Percentiles rank a stretch among this genome's conserved stretches.
phyloP scores from a whole-genome alignment of 2,113 vertebrate species.

The Silurus asotus region DNA sequence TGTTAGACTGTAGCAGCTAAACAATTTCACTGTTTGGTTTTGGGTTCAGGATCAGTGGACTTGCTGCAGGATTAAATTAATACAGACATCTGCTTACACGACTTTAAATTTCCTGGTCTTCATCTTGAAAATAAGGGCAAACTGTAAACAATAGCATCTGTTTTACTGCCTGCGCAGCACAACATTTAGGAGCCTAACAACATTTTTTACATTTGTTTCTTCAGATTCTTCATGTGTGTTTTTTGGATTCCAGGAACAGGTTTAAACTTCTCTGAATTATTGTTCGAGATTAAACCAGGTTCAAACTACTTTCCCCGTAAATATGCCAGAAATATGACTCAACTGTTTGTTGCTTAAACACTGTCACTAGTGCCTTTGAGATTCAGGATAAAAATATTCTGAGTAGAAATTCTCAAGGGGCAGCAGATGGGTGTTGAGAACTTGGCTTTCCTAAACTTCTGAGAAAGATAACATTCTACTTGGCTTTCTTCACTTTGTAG shows the following conservation, averaged over 20 bases:
- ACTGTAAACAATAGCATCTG: too few relatives aligned
- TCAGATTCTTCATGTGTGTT: too few relatives aligned
- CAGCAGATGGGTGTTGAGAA: too few relatives aligned
- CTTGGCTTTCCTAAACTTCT: too few relatives aligned
- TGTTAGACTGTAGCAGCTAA: background rate
- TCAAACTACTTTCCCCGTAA: background rate
- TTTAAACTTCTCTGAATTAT: too few relatives aligned
- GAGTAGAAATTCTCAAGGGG: background rate
- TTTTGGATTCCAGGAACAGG: too few relatives aligned
- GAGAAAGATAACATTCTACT: too few relatives aligned
- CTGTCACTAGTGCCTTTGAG: background rate
- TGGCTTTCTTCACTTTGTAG: too few relatives aligned
- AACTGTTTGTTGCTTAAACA: background rate
- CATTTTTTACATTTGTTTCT: too few relatives aligned
- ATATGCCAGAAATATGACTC: background rate
- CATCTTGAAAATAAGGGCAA: too few relatives aligned
- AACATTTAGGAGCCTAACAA: too few relatives aligned
- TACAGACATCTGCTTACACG: background rate
- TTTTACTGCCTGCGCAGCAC: too few relatives aligned
- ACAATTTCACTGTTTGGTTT: background rate
- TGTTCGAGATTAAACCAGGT: background rate
- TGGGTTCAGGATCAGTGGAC: background rate
- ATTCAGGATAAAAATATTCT: background rate
- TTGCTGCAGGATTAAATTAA: background rate
- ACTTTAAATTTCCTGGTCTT: background rate